Conservation (phyloP, 2,113 vertebrate genomes). For the Bostrychus sinensis region DNA sequence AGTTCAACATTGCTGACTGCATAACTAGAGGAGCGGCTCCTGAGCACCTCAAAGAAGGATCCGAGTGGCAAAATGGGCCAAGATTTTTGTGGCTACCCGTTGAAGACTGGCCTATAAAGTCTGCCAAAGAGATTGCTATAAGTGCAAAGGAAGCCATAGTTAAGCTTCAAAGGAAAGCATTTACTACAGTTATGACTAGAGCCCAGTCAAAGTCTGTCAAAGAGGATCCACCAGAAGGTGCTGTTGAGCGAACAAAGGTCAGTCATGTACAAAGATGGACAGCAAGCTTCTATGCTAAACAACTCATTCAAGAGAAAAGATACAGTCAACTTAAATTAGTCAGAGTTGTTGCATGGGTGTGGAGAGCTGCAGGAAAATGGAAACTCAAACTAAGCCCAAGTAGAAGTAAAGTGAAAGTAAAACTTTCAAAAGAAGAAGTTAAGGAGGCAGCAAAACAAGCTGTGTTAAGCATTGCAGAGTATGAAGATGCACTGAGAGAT, state of each 20-base stretch:
- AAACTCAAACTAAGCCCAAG: too few species aligned
- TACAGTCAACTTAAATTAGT: slow-evolving; percentile 16
- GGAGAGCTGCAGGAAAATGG: slow-evolving; percentile 3
- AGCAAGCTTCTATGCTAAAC: too few species aligned
- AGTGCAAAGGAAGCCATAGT: slow-evolving; percentile 21
- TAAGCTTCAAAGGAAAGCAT: slow-evolving; percentile 25
- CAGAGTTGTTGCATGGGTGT: slow-evolving; percentile 26
- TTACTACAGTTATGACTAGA: slow-evolving; percentile 11
- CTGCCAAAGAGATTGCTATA: slow-evolving; percentile 17
- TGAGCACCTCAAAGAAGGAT: slow-evolving; percentile 9
- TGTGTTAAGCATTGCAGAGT: too few species aligned
- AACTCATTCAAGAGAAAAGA: neutral
- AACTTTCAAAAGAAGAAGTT: too few species aligned
- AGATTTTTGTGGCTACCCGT: neutral
- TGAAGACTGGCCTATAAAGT: slow-evolving; percentile 9
- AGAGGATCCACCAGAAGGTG: too few species aligned
- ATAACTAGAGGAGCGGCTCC: slow-evolving; percentile 21
- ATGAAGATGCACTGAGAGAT: neutral
- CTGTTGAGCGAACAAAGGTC: neutral
- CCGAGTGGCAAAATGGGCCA: slow-evolving; percentile 27
- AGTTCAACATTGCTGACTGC: slow-evolving; percentile 18
- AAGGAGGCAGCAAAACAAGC: too few species aligned
- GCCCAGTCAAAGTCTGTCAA: slow-evolving; percentile 2
- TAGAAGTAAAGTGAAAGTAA: too few species aligned
- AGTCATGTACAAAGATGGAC: too few species aligned